A percentile compares a stretch with the other conserved stretches of the same genome.
Evolutionary conservation across 2,888 invertebrate species (phyloP).

Genomic region (Sesia apiformis): DNA sequence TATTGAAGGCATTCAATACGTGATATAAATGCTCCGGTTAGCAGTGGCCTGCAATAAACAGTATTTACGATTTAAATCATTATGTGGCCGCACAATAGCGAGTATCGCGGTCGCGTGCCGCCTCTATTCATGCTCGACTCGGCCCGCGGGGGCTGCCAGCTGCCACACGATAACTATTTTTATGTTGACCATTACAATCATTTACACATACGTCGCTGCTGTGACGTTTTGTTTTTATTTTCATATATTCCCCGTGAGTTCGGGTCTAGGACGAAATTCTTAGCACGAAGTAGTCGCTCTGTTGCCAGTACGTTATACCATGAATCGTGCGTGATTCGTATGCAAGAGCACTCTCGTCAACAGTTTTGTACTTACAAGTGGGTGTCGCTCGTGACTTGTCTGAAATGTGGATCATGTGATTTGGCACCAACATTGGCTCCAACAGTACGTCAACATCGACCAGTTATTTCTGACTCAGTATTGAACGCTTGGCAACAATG

Average conservation of each 20-base stretch:
- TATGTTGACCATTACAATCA: conserved; percentile 16
- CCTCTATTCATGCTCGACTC: not conserved
- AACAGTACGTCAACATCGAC: conserved; percentile 43
- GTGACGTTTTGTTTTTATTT: not conserved
- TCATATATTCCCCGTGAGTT: not conserved
- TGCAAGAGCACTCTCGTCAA: conserved; percentile 3
- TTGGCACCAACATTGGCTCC: conserved; percentile 54
- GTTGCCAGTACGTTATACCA: no score
- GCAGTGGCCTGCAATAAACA: not conserved
- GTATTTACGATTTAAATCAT: not conserved
- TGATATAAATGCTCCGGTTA: not conserved
- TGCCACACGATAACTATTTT: conserved; percentile 13
- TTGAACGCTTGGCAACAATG: conserved; percentile 45
- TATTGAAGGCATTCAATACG: not conserved
- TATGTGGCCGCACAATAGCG: not conserved
- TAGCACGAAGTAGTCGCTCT: no score
- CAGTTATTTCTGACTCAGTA: conserved; percentile 49
- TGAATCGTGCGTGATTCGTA: not conserved
- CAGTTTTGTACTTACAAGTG: conserved; percentile 20
- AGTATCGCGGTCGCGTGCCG: conserved; percentile 1
- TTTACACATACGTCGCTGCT: conserved; percentile 5
- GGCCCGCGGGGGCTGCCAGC: conserved; percentile 2
- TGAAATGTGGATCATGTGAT: conserved; percentile 66
- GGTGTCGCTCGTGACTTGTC: conserved; percentile 60
- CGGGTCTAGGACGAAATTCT: no score